Conservation (phyloP, 2,113 vertebrate species). For the Semnornis frantzii region DNA sequence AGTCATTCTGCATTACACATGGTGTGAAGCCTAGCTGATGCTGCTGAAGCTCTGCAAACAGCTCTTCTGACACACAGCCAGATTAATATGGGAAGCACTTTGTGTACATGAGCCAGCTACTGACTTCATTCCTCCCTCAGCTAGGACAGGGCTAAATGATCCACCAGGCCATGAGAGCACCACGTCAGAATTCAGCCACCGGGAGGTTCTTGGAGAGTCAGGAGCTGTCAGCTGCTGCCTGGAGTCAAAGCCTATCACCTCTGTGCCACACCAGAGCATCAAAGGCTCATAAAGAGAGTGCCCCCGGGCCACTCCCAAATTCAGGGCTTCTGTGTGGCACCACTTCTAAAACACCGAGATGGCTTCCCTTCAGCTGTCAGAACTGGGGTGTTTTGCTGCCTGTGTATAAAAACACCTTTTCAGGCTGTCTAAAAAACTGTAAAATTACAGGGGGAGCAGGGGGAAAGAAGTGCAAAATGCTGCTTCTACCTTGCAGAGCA, state of each 20-base stretch:
- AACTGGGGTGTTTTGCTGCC: slow-evolving; percentile 45
- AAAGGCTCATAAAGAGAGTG: slow-evolving; percentile 61
- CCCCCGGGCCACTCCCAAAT: slow-evolving; percentile 65
- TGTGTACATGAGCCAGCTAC: background rate
- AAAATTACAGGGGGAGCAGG: background rate
- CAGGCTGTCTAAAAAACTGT: background rate
- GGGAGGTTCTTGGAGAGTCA: slow-evolving; percentile 24
- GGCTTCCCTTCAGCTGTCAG: slow-evolving; percentile 62
- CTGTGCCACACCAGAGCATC: slow-evolving; percentile 58
- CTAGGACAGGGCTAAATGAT: background rate
- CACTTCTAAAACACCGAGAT: slow-evolving; percentile 28
- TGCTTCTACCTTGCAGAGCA: slow-evolving; percentile 60
- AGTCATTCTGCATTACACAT: background rate
- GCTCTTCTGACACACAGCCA: background rate
- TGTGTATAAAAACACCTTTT: slow-evolving; percentile 65
- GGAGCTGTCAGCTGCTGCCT: slow-evolving; percentile 38
- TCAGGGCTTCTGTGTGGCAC: slow-evolving; percentile 37
- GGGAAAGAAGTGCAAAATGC: slow-evolving; percentile 12
- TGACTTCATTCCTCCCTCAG: background rate
- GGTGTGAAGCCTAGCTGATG: background rate
- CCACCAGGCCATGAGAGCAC: background rate
- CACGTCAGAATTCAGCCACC: slow-evolving; percentile 57
- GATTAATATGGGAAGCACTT: background rate
- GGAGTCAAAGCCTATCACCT: slow-evolving; percentile 56
- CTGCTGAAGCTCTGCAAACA: background rate